Base-by-base conservation (phyloP, 2,888 invertebrate species). In the Harpagoxenus sublaevis region DNA sequence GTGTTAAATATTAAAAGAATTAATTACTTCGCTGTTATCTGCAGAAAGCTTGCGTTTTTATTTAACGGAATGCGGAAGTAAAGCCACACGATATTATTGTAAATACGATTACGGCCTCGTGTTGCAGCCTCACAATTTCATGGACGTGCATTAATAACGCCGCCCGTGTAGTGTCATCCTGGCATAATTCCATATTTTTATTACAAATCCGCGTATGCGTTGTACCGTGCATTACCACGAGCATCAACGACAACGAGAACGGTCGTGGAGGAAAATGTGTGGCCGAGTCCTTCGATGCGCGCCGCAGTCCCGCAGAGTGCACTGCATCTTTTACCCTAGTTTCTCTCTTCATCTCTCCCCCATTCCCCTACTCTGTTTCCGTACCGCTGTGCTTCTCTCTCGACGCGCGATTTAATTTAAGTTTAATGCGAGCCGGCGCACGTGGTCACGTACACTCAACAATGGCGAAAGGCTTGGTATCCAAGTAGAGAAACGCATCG, bases 361-460 rank as follows among this genome's bases (percentile, higher is more conserved):
- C 45, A 18, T n/a, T 28, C 6, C 31, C 42, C 79, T 15, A 23
- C 28, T 39, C 79, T 23, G 28, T 39, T 35, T 71, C 23, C 42
- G 28, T 55, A 77, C 39, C 23, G 9, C 63, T 23, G 42, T n/a
- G 23, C 23, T 28, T 42, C 45, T 71, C 60, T 48, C 60, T 48
- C 73, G 48, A 51, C 73, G 73, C 60, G 79, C 79, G 48, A 81
- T 81, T 81, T 81, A 81, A 81, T 81, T 81, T 81, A 81, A 81
- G 48, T 81, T 81, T 81, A 81, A 81, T 81, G 73, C 79, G 57
- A 79, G 35, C 71, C 45, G 28, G 79, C 79, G 60, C 79, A 73
- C 79, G 79, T 81, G 73, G 79, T 81, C 73, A 73, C 73, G 79
- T 81, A 81, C 73, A 48, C 48, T 81, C 79, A 73, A 81, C 73